phyloP scores from a whole-genome alignment of 2,888 invertebrate genomes.

The Physocephala rufipes region DNA sequence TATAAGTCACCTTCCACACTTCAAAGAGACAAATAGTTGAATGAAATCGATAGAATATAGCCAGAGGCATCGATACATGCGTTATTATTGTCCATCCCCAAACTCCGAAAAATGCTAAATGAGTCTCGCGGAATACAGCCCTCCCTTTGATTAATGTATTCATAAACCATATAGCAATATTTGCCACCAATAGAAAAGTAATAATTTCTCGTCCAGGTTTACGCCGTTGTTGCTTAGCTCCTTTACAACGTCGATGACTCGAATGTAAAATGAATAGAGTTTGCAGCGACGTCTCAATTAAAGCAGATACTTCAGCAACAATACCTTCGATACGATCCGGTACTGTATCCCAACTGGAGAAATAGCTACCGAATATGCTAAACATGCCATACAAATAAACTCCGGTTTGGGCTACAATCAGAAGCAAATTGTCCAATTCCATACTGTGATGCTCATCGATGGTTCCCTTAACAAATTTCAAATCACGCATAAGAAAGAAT shows the following conservation, averaged over 20 bases:
- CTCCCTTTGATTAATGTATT: conserved; percentile 86
- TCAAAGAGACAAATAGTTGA: conserved; percentile 92
- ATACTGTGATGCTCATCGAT: conserved; percentile 67
- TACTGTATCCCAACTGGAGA: conserved; percentile 62
- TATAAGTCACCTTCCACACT: conserved; percentile 91
- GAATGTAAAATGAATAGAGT: conserved; percentile 81
- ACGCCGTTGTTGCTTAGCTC: conserved; percentile 74
- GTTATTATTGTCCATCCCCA: conserved; percentile 94
- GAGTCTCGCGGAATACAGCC: conserved; percentile 83
- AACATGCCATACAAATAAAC: conserved; percentile 89
- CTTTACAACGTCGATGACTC: conserved; percentile 79
- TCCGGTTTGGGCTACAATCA: conserved; percentile 90
- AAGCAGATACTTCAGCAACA: conserved; percentile 77
- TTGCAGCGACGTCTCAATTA: conserved; percentile 82
- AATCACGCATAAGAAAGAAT: conserved; percentile 72
- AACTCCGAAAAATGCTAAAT: conserved; percentile 82
- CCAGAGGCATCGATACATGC: conserved; percentile 87
- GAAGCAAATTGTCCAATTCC: conserved; percentile 78
- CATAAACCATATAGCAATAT: conserved; percentile 87
- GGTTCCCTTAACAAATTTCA: conserved; percentile 71
- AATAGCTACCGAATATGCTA: conserved; percentile 75
- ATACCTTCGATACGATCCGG: conserved; percentile 71
- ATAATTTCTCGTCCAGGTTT: conserved; percentile 88
- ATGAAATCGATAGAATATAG: conserved; percentile 90
- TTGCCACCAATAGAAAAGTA: conserved; percentile 83